Evolutionary conservation across 1,140 invertebrate species (phyloP).

Genomic region (Drosophila mauritiana): DNA sequence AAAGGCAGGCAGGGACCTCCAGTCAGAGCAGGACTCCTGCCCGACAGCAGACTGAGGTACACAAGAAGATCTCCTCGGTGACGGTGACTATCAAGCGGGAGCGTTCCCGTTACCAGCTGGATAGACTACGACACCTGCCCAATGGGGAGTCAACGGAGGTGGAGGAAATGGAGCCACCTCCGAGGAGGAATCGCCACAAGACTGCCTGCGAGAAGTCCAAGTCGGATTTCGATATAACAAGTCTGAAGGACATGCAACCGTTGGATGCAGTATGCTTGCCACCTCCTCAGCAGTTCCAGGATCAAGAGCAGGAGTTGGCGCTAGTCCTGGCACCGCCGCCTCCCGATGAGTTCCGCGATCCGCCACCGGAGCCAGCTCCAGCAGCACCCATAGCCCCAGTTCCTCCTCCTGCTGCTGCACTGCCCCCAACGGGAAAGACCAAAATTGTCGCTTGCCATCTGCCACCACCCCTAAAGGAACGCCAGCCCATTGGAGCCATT

Average conservation of each 20-base stretch:
- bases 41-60: slow-evolving; percentile 52
- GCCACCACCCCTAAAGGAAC: slow-evolving; percentile 66
- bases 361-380: slow-evolving; percentile 74
- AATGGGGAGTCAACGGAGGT: slow-evolving; percentile 81
- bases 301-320: slow-evolving; percentile 85
- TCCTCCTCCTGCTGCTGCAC: slow-evolving; percentile 6
- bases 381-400: slow-evolving; percentile 9
- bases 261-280: slow-evolving; percentile 91
- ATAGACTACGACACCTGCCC: slow-evolving; percentile 66
- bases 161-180: slow-evolving; percentile 73
- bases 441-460: slow-evolving; percentile 49
- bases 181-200: slow-evolving; percentile 58
- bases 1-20: slow-evolving; percentile 40
- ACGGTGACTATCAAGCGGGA: slow-evolving; percentile 72
- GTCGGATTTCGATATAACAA: slow-evolving; percentile 86
- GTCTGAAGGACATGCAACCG: slow-evolving; percentile 86
- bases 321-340: slow-evolving; percentile 85
- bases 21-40: slow-evolving; percentile 66
- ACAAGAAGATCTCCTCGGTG: slow-evolving; percentile 76
- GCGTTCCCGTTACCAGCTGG: slow-evolving; percentile 69
- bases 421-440: slow-evolving; percentile 27
- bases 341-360: slow-evolving; percentile 89
- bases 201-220: slow-evolving; percentile 85
- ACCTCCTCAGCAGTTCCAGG: slow-evolving; percentile 93
- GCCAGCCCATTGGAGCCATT: slow-evolving; percentile 84